Evolutionary conservation across 2,113 vertebrate genomes (phyloP).

Genomic region (Pogonocichla stellata): DNA sequence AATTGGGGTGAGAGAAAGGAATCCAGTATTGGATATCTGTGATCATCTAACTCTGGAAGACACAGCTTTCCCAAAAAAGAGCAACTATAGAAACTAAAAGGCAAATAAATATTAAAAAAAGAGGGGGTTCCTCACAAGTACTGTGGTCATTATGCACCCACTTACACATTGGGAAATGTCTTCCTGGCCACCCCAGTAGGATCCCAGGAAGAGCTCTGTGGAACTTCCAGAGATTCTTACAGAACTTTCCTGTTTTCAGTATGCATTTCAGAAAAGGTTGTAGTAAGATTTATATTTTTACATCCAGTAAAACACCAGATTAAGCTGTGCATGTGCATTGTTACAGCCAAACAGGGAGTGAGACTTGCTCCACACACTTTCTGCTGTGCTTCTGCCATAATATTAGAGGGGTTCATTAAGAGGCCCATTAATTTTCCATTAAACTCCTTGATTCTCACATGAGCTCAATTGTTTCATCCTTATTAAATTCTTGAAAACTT

Average conservation of each 20-base stretch:
- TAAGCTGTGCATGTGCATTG: neutral
- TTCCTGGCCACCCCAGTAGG: neutral
- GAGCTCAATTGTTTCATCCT: neutral
- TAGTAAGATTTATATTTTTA: neutral
- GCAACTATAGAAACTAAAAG: neutral
- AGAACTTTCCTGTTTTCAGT: neutral
- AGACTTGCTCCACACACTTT: neutral
- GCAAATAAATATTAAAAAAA: neutral
- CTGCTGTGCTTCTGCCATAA: neutral
- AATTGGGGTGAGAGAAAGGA: neutral
- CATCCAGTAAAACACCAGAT: neutral
- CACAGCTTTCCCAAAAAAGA: neutral
- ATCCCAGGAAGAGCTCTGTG: neutral
- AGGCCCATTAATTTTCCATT: neutral
- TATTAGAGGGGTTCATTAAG: neutral
- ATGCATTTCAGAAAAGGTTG: neutral
- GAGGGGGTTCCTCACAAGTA: neutral
- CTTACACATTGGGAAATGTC: neutral
- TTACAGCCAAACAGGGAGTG: neutral
- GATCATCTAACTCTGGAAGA: neutral
- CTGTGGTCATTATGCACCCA: neutral
- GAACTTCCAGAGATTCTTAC: neutral
- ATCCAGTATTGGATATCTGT: neutral
- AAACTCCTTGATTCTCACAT: neutral
- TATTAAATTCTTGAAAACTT: neutral